Evolutionary conservation across 1,140 invertebrate species (phyloP).

Genomic region (Sipha flava): DNA sequence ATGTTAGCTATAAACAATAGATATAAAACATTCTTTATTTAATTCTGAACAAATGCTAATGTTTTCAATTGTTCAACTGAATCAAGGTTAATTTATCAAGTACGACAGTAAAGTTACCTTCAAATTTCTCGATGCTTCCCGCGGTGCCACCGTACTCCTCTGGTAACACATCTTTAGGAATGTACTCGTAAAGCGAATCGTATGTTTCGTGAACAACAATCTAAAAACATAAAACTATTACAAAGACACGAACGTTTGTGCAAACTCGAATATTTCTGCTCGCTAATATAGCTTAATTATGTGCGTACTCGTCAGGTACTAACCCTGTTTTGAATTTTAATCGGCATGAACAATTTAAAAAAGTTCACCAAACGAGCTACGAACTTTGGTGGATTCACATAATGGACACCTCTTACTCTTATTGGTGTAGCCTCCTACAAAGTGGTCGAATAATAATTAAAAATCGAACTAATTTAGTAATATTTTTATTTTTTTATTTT

Average conservation of each 20-base stretch:
- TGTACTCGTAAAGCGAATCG: slow-evolving; percentile 62
- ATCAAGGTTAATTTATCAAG: too few species aligned
- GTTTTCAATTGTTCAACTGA: too few species aligned
- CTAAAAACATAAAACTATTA: slow-evolving; percentile 37
- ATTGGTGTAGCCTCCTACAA: slow-evolving; percentile 10
- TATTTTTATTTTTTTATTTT: too few species aligned
- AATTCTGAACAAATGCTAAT: too few species aligned
- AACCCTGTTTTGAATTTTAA: slow-evolving; percentile 16
- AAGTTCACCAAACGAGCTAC: background rate
- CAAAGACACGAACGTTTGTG: too few species aligned
- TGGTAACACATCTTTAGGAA: slow-evolving; percentile 68
- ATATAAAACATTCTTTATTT: too few species aligned
- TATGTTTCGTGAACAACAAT: slow-evolving; percentile 66
- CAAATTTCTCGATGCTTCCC: slow-evolving; percentile 58
- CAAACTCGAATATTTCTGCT: too few species aligned
- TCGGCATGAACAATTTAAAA: slow-evolving; percentile 13
- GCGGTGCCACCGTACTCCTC: slow-evolving; percentile 67
- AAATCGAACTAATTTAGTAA: too few species aligned
- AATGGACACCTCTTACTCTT: background rate
- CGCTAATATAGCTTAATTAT: too few species aligned
- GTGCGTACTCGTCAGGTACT: background rate
- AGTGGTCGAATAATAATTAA: background rate
- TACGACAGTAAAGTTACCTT: too few species aligned
- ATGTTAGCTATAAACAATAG: background rate
- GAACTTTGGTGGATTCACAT: slow-evolving; percentile 15